Evolutionary conservation across 2,797 vertebrate species (phyloP), one percentile per base, ranked within the genome.

Genomic region (Poeciliopsis turneri): DNA sequence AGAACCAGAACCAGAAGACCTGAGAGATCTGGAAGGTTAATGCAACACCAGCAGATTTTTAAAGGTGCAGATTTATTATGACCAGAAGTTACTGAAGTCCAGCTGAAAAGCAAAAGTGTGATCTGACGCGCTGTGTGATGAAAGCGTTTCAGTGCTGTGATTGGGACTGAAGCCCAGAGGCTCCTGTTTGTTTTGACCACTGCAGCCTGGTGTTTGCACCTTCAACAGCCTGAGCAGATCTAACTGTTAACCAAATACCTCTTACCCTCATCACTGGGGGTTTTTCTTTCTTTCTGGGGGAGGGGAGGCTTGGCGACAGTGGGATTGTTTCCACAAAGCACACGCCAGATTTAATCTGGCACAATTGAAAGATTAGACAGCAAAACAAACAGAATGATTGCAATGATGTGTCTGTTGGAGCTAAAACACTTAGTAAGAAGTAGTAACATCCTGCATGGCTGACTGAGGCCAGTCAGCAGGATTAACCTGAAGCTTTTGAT

Each of bases 131-230:
- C 0, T 4, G 2, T 15, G n/a, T 16, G 57, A 59, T 30, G 2
- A 13, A 57, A 57, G 33, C 41, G 33, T 43, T 55, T 51, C n/a
- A 47, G 61, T 84, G 90, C 89, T 28, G 88, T 90, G 92, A 91
- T 89, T 92, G 90, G 47, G 74, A 68, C 15, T 71, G n/a, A 57
- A 28, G 81, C 84, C 90, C 78, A 18, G 72, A 91, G 87, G 89
- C 83, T 53, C 2, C 57, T 89, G 89, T 93, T 94, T 94, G 91
- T 94, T 94, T 89, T 93, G 84, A 84, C 89, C 88, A 90, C 88
- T 83, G 79, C 33, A 79, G 59, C 76, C 64, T 8, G 55, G 77
- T 95, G 94, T 95, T 95, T 95, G 77, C 69, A 94, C 88, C 82
- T 45, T 20, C 91, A 95, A 96, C 90, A 89, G 47, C n/a, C 55